Base-by-base conservation (phyloP, 2,888 invertebrate genomes). In the Andrena marginata region DNA sequence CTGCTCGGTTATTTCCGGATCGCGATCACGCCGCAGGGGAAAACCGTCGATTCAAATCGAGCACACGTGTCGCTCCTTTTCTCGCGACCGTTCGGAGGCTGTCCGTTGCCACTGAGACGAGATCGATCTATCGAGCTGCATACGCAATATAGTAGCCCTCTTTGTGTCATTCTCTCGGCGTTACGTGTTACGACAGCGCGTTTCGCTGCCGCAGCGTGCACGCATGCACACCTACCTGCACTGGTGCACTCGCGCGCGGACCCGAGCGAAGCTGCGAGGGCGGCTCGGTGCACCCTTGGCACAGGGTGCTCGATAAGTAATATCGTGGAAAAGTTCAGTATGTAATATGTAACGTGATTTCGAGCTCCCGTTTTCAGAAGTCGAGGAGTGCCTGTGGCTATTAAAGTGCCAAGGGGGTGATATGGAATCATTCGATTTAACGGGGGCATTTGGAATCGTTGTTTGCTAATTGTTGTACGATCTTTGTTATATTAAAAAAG, bases 71-170 rank as follows among this genome's bases (percentile, higher is more conserved):
- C 35, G 7, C 48, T 63, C 33, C 51, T 63, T 72, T 72, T 62
- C 71, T 26, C 23, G 73, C 16, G 26, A 56, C 64, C 68, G n/a
- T 54, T 54, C 23, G 67, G 48, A 49, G 20, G 31, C 23, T 31
- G 31, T 29, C n/a, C 23, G 33, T 33, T 68, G 54, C 54, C 23
- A 75, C 42, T 42, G 42, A 13, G 42, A 54, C 68, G 35, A 81
- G 82, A 86, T 86, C 75, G 77, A 85, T 85, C 80, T 85, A 79
- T 85, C 77, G 77, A 69, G 82, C 79, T 80, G 75, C 84, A 51
- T 77, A 78, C 82, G 77, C 82, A 65, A 81, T 74, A 88, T 80
- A 88, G 82, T 87, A 86, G 85, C 75, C 75, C 48, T 67, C 85
- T 89, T 87, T 89, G 84, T 87, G 80, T 83, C 78, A 81, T 59